Evolutionary conservation across 2,797 vertebrate species (phyloP), one percentile per base, ranked within the genome.

Genomic region (Phylloscopus collybita): DNA sequence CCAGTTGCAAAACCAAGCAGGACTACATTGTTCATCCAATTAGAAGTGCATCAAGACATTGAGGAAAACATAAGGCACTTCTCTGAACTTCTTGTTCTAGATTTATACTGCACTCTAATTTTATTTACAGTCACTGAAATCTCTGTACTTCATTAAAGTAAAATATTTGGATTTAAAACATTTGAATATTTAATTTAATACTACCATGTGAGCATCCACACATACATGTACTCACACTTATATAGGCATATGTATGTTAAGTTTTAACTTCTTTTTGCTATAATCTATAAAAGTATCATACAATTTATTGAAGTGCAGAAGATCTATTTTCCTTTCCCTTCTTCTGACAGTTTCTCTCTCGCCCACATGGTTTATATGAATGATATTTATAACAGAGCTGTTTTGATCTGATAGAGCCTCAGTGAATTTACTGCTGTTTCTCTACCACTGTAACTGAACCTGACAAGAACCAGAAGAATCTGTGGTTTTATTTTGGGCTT

Each of bases 381-480:
- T 73, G 56, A 93, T 95, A 93, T 95, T 94, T 96, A 85, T 74
- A 96, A 95, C 60, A 11, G 73, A 54, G 44, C 38, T 92, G 90
- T 86, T 97, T 95, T 97, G 93, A 94, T 94, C 91, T 94, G 94
- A 94, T 94, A 85, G 86, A 95, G 53, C 78, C 50, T 86, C 86
- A 44, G 87, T 76, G 83, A 94, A 96, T 96, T 96, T 96, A 97
- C 86, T 80, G 93, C 94, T 71, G 42, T 88, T 93, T 86, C 91
- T 95, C 51, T 59, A 91, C 76, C 85, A 64, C 60, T 86, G 71
- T 73, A 88, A 93, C 57, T 93, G 88, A 95, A 96, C 79, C 93
- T 96, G 95, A 95, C 91, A 93, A 90, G 90, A 96, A 95, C 83
- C 92, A 95, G 96, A 96, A 76, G 94, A 95, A 93, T 79, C 84